phyloP scores from a whole-genome alignment of 2,113 vertebrate species.

The Narcine bancroftii region DNA sequence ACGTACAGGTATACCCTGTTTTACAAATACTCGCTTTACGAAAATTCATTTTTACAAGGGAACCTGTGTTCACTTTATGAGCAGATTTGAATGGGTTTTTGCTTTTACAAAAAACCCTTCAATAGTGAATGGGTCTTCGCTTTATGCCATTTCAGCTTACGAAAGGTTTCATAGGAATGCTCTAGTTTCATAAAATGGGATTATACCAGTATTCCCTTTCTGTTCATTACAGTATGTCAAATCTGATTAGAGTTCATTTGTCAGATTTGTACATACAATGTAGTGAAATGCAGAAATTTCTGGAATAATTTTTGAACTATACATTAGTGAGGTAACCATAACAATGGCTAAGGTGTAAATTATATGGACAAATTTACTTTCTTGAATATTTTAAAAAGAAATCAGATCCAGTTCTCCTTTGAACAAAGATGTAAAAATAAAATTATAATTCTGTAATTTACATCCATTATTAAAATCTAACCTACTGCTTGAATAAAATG shows the following conservation, averaged over 20 bases:
- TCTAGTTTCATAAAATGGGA: no score
- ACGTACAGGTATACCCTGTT: no score
- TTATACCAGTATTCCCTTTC: not conserved
- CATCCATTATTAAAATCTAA: constrained; percentile 15
- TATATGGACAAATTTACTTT: not conserved
- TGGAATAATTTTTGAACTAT: not conserved
- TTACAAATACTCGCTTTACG: no score
- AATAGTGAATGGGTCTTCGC: no score
- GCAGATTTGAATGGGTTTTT: no score
- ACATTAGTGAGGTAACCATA: not conserved
- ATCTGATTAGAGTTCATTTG: not conserved
- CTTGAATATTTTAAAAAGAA: not conserved
- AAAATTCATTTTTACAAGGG: no score
- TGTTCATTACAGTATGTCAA: not conserved
- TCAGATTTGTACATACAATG: not conserved
- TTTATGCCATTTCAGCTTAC: no score
- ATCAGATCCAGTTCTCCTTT: not conserved
- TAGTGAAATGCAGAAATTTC: not conserved
- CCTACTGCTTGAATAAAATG: not conserved
- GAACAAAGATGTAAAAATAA: not conserved
- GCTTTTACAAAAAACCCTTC: no score
- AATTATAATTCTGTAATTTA: constrained; percentile 12
- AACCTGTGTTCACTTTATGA: no score
- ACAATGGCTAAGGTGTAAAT: not conserved
- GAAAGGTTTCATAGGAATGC: no score